Percentiles rank a stretch among this genome's conserved stretches.
These are phyloP conservation scores for Drosophila oshimai DNA, from an alignment of 1,140 invertebrate species.

Conservation along the genomic window DNA sequence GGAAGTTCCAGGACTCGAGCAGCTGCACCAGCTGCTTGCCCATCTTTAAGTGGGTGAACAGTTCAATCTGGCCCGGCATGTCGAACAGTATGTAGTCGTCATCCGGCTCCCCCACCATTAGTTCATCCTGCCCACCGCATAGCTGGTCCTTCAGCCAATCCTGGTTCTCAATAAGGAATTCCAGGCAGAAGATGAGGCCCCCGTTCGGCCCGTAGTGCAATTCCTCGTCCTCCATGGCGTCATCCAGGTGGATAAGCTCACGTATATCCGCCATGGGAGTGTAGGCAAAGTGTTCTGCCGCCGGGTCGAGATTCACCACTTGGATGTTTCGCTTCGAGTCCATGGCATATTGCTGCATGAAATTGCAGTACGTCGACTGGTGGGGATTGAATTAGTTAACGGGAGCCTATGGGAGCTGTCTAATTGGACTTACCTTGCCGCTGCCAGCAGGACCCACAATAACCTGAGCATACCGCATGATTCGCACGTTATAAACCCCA, in stretches of 20 bases:
- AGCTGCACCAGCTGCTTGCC: conserved; percentile 92
- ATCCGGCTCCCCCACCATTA: conserved; percentile 84
- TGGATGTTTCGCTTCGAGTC: conserved; percentile 89
- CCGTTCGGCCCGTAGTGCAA: conserved; percentile 99
- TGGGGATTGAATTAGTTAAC: neutral
- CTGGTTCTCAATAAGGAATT: conserved; percentile 95
- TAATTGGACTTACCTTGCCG: conserved; percentile 89
- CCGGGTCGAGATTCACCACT: conserved; percentile 98
- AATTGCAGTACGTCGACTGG: conserved; percentile 97
- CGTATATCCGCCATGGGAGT: conserved; percentile 93
- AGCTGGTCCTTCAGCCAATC: conserved; percentile 95
- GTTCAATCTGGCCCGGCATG: conserved; percentile 99
- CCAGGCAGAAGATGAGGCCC: conserved; percentile 97
- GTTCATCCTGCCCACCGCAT: conserved; percentile 83
- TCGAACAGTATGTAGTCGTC: conserved; percentile 99
- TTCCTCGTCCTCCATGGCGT: conserved; percentile 98
- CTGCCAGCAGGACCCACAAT: conserved; percentile 97
- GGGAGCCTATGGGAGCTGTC: neutral
- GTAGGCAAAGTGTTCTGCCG: conserved; percentile 98
- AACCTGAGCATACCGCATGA: conserved; percentile 96
- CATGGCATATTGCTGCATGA: conserved; percentile 92
- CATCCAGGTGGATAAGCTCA: conserved; percentile 96
- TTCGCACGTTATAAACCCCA: conserved; percentile 25
- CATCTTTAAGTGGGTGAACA: conserved; percentile 97
- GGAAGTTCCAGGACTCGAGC: conserved; percentile 95